Conservation (phyloP, 1,140 invertebrate genomes). For the Zaprionus capensis region DNA sequence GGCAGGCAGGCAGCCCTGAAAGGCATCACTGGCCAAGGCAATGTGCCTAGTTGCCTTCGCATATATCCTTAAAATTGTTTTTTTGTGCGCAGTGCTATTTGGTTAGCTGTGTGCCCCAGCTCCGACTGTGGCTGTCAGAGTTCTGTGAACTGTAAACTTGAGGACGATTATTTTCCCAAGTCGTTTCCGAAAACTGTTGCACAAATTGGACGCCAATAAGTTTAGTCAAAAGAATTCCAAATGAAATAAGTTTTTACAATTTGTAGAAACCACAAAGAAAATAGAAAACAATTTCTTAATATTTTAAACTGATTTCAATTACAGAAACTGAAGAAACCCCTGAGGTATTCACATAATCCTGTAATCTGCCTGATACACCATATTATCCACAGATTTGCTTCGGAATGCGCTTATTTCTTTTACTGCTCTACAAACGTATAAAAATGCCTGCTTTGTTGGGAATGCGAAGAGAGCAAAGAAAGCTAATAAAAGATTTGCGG, state of each 20-base stretch:
- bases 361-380: neutral
- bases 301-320: neutral
- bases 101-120: neutral
- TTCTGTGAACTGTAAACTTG: conserved; percentile 43
- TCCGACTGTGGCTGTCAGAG: conserved; percentile 18
- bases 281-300: neutral
- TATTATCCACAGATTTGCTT: neutral
- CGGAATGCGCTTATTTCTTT: neutral
- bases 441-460: neutral
- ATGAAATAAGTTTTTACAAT: neutral
- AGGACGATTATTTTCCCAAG: conserved; percentile 39
- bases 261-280: neutral
- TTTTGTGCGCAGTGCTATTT: conserved; percentile 29
- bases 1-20: neutral
- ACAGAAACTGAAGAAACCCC: neutral
- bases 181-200: neutral
- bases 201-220: neutral
- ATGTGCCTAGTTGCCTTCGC: conserved; percentile 2
- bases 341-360: neutral
- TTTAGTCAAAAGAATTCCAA: neutral
- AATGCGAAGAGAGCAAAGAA: conserved; percentile 28
- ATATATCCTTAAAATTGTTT: conserved; percentile 32
- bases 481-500: conserved; percentile 67
- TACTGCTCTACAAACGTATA: neutral
- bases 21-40: conserved; percentile 14